Percentiles rank a stretch among this genome's conserved stretches.
Evolutionary conservation across 2,888 invertebrate species (phyloP).

Genomic region (Sipha maydis): DNA sequence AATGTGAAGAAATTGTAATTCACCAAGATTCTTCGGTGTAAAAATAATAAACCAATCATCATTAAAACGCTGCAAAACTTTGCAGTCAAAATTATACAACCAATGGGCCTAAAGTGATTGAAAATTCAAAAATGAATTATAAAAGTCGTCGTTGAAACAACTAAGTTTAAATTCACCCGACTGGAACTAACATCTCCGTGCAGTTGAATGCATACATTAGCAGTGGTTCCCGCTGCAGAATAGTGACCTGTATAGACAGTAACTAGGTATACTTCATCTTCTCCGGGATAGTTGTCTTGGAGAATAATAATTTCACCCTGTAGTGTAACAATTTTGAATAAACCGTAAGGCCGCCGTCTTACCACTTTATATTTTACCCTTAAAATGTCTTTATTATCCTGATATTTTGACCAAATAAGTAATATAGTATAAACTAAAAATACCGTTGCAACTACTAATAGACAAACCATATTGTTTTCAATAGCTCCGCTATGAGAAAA

Average conservation of each 20-base stretch:
- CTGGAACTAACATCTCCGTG: slow-evolving; percentile 59
- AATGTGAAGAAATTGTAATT: slow-evolving; percentile 38
- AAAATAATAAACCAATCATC: slow-evolving; percentile 61
- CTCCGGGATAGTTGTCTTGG: slow-evolving; percentile 64
- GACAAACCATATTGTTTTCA: not conserved
- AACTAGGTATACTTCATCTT: slow-evolving; percentile 64
- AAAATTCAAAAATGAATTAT: not conserved
- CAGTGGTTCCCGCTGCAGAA: slow-evolving; percentile 64
- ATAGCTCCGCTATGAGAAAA: not conserved
- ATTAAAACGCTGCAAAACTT: slow-evolving; percentile 42
- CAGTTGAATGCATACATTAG: slow-evolving; percentile 64
- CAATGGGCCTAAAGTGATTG: slow-evolving; percentile 3
- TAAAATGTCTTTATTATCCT: slow-evolving; percentile 14
- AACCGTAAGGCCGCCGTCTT: too few relatives aligned
- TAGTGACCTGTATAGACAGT: slow-evolving; percentile 64
- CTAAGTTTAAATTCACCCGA: slow-evolving; percentile 39
- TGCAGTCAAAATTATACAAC: slow-evolving; percentile 7
- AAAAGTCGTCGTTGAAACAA: not conserved
- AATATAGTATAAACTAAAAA: not conserved
- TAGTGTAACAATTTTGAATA: not conserved
- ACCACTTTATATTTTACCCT: slow-evolving; percentile 28
- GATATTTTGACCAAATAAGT: slow-evolving; percentile 2
- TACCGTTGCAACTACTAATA: not conserved
- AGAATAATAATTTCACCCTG: slow-evolving; percentile 63
- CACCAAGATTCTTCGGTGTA: slow-evolving; percentile 31